Evolutionary conservation across 2,113 vertebrate genomes (phyloP).

Genomic region (Aegotheles bennettii): DNA sequence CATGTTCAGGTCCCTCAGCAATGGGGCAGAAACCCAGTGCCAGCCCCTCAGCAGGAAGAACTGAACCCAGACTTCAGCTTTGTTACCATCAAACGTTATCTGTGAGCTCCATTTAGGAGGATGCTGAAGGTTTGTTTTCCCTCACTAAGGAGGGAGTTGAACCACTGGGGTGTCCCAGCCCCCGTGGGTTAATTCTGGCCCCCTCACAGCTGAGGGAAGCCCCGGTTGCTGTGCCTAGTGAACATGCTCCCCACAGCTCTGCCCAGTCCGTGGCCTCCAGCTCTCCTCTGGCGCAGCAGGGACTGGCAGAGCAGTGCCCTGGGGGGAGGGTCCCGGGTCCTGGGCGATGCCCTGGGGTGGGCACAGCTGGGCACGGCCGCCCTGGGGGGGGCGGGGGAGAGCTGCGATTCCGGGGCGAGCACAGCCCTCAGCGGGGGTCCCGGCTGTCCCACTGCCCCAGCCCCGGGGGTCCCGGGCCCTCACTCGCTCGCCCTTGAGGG

Average conservation of each 20-base stretch:
- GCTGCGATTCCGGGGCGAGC: accelerated
- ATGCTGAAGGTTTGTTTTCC: neutral
- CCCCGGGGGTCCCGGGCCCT: neutral
- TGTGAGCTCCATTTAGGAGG: neutral
- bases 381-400: neutral
- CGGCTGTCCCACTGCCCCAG: neutral
- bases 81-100: accelerated
- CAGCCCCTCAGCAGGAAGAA: neutral
- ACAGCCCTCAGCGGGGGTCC: neutral
- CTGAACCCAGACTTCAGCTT: too few species aligned
- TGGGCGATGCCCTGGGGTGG: neutral
- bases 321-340: too few species aligned
- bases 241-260: too few species aligned
- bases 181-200: neutral
- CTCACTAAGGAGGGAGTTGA: neutral
- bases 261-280: too few species aligned
- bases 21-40: neutral
- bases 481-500: neutral
- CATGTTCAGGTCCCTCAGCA: neutral
- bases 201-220: too few species aligned
- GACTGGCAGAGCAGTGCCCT: too few species aligned
- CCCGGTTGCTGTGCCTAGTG: too few species aligned
- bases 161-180: neutral
- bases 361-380: accelerated
- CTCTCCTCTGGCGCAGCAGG: too few species aligned